Evolutionary conservation across 2,888 invertebrate genomes (phyloP).

Genomic region (Leptopilina syphax): DNA sequence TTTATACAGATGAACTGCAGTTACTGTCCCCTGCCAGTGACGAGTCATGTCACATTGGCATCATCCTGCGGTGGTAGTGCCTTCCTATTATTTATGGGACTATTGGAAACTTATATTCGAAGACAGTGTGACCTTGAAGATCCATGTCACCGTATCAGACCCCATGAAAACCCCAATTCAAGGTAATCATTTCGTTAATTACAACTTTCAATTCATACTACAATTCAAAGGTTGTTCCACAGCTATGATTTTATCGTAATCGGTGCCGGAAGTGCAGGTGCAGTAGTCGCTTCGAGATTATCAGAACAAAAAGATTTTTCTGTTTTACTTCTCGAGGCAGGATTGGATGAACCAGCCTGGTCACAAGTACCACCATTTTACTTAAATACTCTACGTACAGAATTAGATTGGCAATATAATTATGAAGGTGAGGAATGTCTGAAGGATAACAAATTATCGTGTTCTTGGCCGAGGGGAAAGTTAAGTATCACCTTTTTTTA

Average conservation of each 20-base stretch:
- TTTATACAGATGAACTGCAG: slow-evolving; percentile 79
- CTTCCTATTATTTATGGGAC: slow-evolving; percentile 93
- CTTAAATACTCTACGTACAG: slow-evolving; percentile 89
- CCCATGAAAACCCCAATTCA: slow-evolving; percentile 69
- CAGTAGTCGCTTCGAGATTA: slow-evolving; percentile 85
- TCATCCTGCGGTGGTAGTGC: slow-evolving; percentile 90
- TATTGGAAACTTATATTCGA: slow-evolving; percentile 89
- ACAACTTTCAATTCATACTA: too few relatives aligned
- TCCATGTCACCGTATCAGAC: slow-evolving; percentile 85
- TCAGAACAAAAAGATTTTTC: slow-evolving; percentile 86
- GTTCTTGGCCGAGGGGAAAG: slow-evolving; percentile 93
- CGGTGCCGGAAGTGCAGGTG: slow-evolving; percentile 85
- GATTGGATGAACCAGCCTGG: slow-evolving; percentile 91
- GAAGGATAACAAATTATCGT: slow-evolving; percentile 84
- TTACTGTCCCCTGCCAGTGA: slow-evolving; percentile 88
- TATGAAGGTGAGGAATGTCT: slow-evolving; percentile 92
- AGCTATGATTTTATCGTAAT: slow-evolving; percentile 87
- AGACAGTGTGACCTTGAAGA: slow-evolving; percentile 93
- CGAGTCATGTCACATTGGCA: slow-evolving; percentile 89
- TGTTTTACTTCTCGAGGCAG: slow-evolving; percentile 86
- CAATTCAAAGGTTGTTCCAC: background rate
- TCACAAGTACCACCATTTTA: slow-evolving; percentile 94
- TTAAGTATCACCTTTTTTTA: slow-evolving; percentile 70
- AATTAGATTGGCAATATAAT: slow-evolving; percentile 92
- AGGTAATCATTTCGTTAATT: slow-evolving; percentile 57